Percentiles rank a stretch among this genome's conserved stretches.
phyloP scores from a whole-genome alignment of 2,113 vertebrate species.

The Melanerpes aurifrons region DNA sequence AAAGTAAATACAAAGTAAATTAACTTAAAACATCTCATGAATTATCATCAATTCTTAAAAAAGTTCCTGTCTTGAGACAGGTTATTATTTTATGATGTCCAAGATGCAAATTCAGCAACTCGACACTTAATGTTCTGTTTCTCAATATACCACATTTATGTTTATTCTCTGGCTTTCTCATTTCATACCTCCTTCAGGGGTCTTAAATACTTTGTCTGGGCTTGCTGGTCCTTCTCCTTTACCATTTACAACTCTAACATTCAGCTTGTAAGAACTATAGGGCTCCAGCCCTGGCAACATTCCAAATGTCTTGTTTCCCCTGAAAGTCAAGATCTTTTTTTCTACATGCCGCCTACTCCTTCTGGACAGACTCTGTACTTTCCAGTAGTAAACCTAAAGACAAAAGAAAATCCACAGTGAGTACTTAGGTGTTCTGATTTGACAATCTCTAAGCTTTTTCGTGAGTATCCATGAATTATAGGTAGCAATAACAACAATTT shows the following conservation, averaged over 20 bases:
- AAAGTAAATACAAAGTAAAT: slow-evolving; percentile 11
- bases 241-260: slow-evolving; percentile 88
- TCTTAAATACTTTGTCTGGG: slow-evolving; percentile 80
- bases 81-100: slow-evolving; percentile 4
- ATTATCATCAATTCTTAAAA: not conserved
- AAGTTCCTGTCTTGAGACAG: not conserved
- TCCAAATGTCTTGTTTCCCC: slow-evolving; percentile 86
- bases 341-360: slow-evolving; percentile 85
- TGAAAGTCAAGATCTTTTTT: slow-evolving; percentile 88
- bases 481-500: not conserved
- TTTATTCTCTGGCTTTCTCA: slow-evolving; percentile 2
- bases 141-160: not conserved
- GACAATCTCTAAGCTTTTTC: not conserved
- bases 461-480: not conserved
- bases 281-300: slow-evolving; percentile 90
- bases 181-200: slow-evolving; percentile 92
- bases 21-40: not conserved
- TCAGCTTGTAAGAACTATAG: slow-evolving; percentile 87
- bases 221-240: slow-evolving; percentile 93
- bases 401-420: not conserved
- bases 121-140: not conserved
- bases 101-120: not conserved
- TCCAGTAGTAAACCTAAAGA: slow-evolving; percentile 93
- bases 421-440: not conserved
- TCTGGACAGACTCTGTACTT: slow-evolving; percentile 80